These are phyloP conservation scores for Sebastolobus altivelis DNA, from an alignment of 2,797 vertebrate genomes.

Conservation along the genomic window DNA sequence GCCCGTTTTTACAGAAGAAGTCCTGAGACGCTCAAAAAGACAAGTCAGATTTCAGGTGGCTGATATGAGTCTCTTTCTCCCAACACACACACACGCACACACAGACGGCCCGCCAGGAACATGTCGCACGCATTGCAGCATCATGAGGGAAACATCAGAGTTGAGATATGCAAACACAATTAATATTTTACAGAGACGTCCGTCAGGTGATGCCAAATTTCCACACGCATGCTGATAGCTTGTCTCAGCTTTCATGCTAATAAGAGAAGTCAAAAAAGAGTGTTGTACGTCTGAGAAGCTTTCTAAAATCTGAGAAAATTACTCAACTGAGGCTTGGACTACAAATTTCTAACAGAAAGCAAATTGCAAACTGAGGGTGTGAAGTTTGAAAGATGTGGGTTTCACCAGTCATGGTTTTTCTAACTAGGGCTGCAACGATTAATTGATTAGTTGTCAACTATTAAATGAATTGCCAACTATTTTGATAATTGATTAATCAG, in stretches of 20 bases:
- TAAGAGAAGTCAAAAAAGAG: neutral
- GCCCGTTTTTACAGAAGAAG: constrained; percentile 39
- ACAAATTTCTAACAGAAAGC: neutral
- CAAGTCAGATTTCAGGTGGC: constrained; percentile 71
- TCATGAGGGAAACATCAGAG: constrained; percentile 26
- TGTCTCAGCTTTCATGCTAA: constrained; percentile 22
- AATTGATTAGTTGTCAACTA: too few relatives aligned
- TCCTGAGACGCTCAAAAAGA: constrained; percentile 82
- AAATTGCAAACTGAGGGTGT: neutral
- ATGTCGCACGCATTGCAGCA: neutral
- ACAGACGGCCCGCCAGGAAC: neutral
- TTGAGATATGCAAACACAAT: constrained; percentile 35
- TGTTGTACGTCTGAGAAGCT: neutral
- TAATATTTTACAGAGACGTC: constrained; percentile 42
- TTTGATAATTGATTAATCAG: too few relatives aligned
- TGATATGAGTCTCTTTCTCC: neutral
- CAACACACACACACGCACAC: neutral
- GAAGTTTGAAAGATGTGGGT: too few relatives aligned
- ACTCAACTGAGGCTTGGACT: neutral
- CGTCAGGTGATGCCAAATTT: constrained; percentile 15
- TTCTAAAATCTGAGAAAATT: neutral
- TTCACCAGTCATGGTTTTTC: too few relatives aligned
- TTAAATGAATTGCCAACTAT: too few relatives aligned
- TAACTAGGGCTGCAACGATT: too few relatives aligned
- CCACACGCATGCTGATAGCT: neutral